Base-by-base conservation (phyloP, 2,888 invertebrate genomes). In the Villa cingulata region DNA sequence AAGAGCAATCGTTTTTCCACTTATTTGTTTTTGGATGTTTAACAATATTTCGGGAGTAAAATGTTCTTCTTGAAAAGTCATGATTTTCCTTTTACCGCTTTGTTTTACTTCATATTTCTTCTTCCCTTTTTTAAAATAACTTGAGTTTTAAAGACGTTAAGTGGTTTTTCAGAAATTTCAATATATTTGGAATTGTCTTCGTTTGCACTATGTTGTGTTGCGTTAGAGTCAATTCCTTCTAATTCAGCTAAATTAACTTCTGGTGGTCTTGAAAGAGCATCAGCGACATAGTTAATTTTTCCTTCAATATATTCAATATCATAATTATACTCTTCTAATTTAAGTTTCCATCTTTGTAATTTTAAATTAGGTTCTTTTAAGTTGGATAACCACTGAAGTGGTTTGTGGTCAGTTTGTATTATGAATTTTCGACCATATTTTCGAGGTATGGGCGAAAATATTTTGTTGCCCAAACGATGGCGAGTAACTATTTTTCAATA, bases 291-390 rank as follows among this genome's bases (percentile, higher is more conserved):
- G 7, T 36, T 36, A n/a, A n/a, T 36, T 16, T 16, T 36, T 7
- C 12, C 12, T 56, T 29, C 55, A 53, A 38, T 55, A 56, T 46
- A 51, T 48, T 10, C 7, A 42, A 41, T n/a, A n/a, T n/a, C n/a
- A n/a, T n/a, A n/a, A n/a, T n/a, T n/a, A n/a, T n/a, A n/a, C n/a
- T n/a, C n/a, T n/a, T n/a, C n/a, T n/a, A n/a, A n/a, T n/a, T n/a
- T n/a, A n/a, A n/a, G n/a, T n/a, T n/a, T n/a, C n/a, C n/a, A n/a
- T n/a, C n/a, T n/a, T n/a, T n/a, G n/a, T n/a, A n/a, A n/a, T n/a
- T n/a, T n/a, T n/a, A n/a, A n/a, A n/a, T n/a, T n/a, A n/a, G n/a
- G n/a, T n/a, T n/a, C n/a, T n/a, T n/a, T n/a, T n/a, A n/a, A n/a
- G n/a, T 43, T 37, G 17, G 44, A 37, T 9, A 54, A 18, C 53